A percentile compares a stretch with the other conserved stretches of the same genome.
Conservation (phyloP, 2,797 vertebrate genomes). For the Melanotaenia trifasciata region DNA sequence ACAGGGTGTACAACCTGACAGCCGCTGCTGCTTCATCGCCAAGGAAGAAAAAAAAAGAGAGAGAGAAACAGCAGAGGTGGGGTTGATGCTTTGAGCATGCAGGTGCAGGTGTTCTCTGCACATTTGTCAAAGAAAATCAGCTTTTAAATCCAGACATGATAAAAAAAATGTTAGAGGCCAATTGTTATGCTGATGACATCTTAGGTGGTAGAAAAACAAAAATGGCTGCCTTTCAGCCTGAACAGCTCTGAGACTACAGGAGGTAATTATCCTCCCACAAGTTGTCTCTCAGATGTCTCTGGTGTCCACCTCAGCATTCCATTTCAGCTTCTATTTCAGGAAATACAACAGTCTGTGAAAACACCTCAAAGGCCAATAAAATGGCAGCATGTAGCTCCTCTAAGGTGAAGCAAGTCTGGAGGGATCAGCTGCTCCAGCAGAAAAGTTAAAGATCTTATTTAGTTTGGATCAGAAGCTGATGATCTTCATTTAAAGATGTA, state of each 20-base stretch:
- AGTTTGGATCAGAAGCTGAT: too few relatives aligned
- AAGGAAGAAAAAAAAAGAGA: neutral
- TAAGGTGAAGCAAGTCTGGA: neutral
- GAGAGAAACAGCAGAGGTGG: neutral
- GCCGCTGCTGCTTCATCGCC: constrained; percentile 45
- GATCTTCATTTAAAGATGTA: too few relatives aligned
- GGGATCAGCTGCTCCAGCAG: too few relatives aligned
- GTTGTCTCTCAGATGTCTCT: neutral
- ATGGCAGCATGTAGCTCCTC: neutral
- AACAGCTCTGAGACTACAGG: neutral
- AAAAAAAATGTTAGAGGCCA: neutral
- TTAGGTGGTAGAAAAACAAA: neutral
- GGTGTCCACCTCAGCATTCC: neutral
- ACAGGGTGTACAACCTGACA: constrained; percentile 63
- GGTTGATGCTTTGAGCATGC: constrained; percentile 21
- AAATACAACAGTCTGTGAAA: neutral
- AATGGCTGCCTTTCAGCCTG: neutral
- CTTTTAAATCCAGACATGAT: neutral
- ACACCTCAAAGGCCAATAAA: neutral
- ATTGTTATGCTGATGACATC: constrained; percentile 8
- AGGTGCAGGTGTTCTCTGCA: constrained; percentile 3
- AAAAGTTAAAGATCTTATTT: too few relatives aligned
- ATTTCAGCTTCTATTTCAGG: neutral
- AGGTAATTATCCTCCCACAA: neutral
- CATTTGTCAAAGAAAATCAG: constrained; percentile 8